Base-by-base conservation (phyloP, 2,113 vertebrate species). In the Heliornis fulica region DNA sequence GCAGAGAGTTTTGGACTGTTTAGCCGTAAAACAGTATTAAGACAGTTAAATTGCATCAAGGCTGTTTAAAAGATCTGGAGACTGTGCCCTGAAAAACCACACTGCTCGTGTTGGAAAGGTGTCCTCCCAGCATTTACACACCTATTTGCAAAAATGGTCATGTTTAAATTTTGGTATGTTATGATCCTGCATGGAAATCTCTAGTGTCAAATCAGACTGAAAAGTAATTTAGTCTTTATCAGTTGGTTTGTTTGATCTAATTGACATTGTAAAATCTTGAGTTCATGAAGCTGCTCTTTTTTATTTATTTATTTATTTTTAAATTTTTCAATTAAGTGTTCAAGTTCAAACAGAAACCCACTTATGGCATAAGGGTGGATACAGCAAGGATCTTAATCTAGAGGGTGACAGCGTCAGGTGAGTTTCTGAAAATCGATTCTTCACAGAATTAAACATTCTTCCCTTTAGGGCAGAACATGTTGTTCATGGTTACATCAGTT, bases 341-440 rank as follows among this genome's bases (percentile, higher is more conserved):
- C 94, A 95, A 12, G 90, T 97, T 95, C 97, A 98, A 72, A 98
- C 97, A 93, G 97, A 98, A 91, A 26, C 81, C 11, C 71, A 26
- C 17, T 41, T 82, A 13, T 83, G 72, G 80, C 66, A 17, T 76
- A 91, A 84, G 57, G 45, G 82, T 90, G 94, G 77, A 83, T 64
- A 50, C 74, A 68, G 45, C 66, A 94, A 97, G 92, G 71, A 96
- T 74, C 34, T 81, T 77, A 38, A 50, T 89, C 59, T 88, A 91
- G 77, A 93, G 59, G 23, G 87, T 74, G 87, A 78, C 89, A 91
- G 93, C 96, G 86, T 43, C 81, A 96, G 97, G 97, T 97, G 96
- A 97, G 96, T 95, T 91, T 48, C 46, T 81, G 15, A 23, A 51
- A 86, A 15, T 0, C 60, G 56, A 8, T 68, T 74, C 43, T 90